phyloP scores from a whole-genome alignment of 2,797 vertebrate genomes.

The Darevskia mixta region DNA sequence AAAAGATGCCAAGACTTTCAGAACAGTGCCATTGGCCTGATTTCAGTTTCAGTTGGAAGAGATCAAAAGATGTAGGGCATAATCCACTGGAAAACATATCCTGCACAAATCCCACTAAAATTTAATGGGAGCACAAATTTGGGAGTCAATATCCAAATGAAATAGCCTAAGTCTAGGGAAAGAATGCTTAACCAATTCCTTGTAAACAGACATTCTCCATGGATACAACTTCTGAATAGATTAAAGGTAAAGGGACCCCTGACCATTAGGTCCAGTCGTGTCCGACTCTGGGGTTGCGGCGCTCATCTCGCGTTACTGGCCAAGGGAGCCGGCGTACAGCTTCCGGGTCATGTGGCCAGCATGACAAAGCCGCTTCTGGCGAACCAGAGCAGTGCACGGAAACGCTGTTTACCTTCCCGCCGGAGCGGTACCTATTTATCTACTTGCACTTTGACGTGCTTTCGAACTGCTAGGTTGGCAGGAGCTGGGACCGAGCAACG shows the following conservation, averaged over 20 bases:
- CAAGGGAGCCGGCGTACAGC: too few relatives aligned
- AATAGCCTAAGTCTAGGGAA: background rate
- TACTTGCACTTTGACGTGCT: too few relatives aligned
- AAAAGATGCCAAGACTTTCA: conserved; percentile 31
- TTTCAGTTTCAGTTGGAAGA: background rate
- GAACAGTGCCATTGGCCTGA: conserved; percentile 12
- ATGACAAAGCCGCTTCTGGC: too few relatives aligned
- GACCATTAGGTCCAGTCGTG: too few relatives aligned
- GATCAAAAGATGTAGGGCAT: conserved; percentile 11
- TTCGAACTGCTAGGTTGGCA: too few relatives aligned
- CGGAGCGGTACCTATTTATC: too few relatives aligned
- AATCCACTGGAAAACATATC: background rate
- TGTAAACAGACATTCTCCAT: background rate
- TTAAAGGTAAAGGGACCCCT: background rate
- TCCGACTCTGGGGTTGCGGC: too few relatives aligned
- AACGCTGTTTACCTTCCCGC: too few relatives aligned
- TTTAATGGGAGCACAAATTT: background rate
- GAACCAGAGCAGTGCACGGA: too few relatives aligned
- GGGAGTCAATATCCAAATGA: rapidly evolving
- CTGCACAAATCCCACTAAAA: background rate
- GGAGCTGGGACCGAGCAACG: too few relatives aligned
- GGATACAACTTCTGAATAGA: background rate
- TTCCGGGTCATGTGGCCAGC: too few relatives aligned
- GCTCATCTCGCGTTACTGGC: too few relatives aligned
- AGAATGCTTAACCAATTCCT: background rate